phyloP scores from a whole-genome alignment of 2,113 vertebrate species.

The Amazona guildingii region DNA sequence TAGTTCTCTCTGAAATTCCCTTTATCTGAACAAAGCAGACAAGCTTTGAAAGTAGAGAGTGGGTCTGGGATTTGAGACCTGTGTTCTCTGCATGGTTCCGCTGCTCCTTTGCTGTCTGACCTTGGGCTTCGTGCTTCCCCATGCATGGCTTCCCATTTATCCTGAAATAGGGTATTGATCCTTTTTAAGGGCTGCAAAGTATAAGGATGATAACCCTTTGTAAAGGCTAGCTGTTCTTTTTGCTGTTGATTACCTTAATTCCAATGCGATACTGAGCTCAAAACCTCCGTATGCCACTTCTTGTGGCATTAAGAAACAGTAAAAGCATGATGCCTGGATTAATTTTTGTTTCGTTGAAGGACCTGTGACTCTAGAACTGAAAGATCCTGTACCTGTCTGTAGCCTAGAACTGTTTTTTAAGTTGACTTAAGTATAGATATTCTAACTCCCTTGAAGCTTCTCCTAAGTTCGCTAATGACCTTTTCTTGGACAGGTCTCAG shows the following conservation, averaged over 20 bases:
- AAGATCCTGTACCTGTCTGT: neutral
- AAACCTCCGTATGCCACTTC: accelerated
- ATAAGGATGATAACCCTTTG: neutral
- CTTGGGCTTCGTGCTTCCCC: neutral
- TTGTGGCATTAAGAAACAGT: neutral
- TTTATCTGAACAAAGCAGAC: neutral
- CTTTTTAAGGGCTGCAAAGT: neutral
- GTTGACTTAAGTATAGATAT: neutral
- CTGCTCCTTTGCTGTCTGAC: neutral
- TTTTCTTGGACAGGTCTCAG: slow-evolving; percentile 55
- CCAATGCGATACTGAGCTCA: neutral
- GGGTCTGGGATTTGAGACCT: neutral
- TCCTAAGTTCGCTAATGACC: slow-evolving; percentile 27
- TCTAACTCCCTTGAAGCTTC: slow-evolving; percentile 4
- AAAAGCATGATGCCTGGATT: neutral
- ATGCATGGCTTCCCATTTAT: neutral
- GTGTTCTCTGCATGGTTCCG: neutral
- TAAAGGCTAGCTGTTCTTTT: neutral
- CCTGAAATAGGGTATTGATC: neutral
- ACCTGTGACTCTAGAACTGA: neutral
- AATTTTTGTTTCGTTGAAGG: neutral
- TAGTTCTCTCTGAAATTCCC: neutral
- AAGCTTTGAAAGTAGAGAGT: neutral
- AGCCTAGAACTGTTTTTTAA: neutral
- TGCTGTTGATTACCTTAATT: neutral